Evolutionary conservation across 2,113 vertebrate species (phyloP).

Genomic region (Bubo scandiacus): DNA sequence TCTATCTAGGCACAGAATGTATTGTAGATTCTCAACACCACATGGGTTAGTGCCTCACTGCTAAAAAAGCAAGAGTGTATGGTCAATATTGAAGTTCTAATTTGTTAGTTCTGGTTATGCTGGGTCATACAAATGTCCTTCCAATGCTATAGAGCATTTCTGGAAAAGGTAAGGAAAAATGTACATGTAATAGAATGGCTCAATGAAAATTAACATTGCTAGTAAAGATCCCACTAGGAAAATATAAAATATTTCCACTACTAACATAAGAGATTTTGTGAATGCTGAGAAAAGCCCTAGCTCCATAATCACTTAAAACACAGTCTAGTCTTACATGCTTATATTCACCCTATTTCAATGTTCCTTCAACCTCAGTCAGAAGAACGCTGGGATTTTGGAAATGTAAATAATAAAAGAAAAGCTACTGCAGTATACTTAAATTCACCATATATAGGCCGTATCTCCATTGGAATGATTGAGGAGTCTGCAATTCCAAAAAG

Average conservation of each 20-base stretch:
- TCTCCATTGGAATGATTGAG: not conserved
- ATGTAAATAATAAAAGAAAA: not conserved
- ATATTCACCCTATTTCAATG: not conserved
- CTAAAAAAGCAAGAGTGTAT: not conserved
- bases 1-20: not conserved
- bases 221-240: not conserved
- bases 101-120: fast-evolving
- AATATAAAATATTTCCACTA: not conserved
- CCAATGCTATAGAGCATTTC: not conserved
- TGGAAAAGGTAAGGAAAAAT: not conserved
- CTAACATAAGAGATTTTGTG: not conserved
- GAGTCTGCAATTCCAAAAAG: not conserved
- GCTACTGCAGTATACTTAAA: not conserved
- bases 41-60: fast-evolving
- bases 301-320: not conserved
- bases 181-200: not conserved
- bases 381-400: not conserved
- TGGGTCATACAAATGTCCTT: not conserved
- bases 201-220: not conserved
- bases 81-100: not conserved
- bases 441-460: not conserved
- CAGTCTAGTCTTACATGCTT: not conserved
- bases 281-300: not conserved
- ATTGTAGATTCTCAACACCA: not conserved
- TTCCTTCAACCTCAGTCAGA: not conserved